Evolutionary conservation across 2,113 vertebrate genomes (phyloP).

Genomic region (Lepidothrix coronata): DNA sequence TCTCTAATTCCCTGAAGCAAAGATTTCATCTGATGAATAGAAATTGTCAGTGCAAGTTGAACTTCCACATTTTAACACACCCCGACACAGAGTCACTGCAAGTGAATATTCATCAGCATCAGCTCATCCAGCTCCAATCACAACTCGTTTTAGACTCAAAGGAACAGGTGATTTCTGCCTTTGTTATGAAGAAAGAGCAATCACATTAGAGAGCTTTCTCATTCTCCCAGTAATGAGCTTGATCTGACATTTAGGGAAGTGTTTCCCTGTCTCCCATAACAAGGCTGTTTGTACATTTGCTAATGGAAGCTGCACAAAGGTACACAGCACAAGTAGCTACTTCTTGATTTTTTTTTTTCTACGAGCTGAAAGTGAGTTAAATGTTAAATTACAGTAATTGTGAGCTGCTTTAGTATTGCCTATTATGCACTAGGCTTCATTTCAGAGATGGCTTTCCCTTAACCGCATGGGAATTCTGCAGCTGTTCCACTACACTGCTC

Average conservation of each 20-base stretch:
- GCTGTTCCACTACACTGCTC: not conserved
- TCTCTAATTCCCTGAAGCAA: not conserved
- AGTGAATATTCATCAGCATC: slow-evolving; percentile 63
- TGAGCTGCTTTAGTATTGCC: slow-evolving; percentile 58
- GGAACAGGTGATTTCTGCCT: slow-evolving; percentile 60
- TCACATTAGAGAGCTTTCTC: slow-evolving; percentile 56
- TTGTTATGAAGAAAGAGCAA: slow-evolving; percentile 72
- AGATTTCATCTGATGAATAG: not conserved
- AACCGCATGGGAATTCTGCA: slow-evolving; percentile 50
- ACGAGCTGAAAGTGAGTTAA: slow-evolving; percentile 70
- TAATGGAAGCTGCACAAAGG: slow-evolving; percentile 48
- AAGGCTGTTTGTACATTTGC: slow-evolving; percentile 67
- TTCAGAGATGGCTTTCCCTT: slow-evolving; percentile 27
- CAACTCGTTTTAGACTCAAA: slow-evolving; percentile 55
- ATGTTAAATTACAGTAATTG: slow-evolving; percentile 75
- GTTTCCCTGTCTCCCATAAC: slow-evolving; percentile 51
- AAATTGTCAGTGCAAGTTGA: not conserved
- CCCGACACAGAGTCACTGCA: not conserved
- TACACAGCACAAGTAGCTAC: not conserved
- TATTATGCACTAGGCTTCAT: slow-evolving; percentile 44
- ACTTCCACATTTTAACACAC: not conserved
- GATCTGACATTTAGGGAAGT: slow-evolving; percentile 55
- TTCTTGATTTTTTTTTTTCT: slow-evolving; percentile 33
- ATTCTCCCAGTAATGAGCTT: slow-evolving; percentile 62
- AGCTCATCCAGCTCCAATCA: slow-evolving; percentile 61